These are phyloP conservation scores for Latrodectus elegans DNA, from an alignment of 2,888 invertebrate genomes.

Conservation along the genomic window DNA sequence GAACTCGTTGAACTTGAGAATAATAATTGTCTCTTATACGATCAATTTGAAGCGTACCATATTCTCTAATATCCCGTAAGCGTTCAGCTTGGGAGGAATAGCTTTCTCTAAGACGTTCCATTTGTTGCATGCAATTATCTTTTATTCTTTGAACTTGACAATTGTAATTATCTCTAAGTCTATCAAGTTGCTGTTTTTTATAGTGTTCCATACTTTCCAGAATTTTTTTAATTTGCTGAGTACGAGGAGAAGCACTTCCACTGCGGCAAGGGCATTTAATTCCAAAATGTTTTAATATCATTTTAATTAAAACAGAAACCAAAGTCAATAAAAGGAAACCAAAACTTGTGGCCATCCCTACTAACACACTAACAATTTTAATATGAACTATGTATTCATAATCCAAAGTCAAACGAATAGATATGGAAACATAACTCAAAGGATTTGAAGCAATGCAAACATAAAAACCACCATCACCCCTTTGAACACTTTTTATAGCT, in stretches of 20 bases:
- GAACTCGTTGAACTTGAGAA: slow-evolving; percentile 91
- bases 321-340: slow-evolving; percentile 87
- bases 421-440: slow-evolving; percentile 84
- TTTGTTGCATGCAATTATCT: slow-evolving; percentile 94
- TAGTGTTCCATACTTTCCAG: slow-evolving; percentile 92
- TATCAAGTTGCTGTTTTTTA: slow-evolving; percentile 90
- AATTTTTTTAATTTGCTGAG: slow-evolving; percentile 89
- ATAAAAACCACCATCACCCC: slow-evolving; percentile 77
- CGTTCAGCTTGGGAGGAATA: slow-evolving; percentile 91
- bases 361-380: slow-evolving; percentile 87
- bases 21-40: slow-evolving; percentile 92
- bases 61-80: slow-evolving; percentile 90
- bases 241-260: slow-evolving; percentile 82
- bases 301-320: slow-evolving; percentile 84
- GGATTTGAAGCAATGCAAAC: slow-evolving; percentile 90
- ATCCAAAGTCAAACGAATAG: slow-evolving; percentile 87
- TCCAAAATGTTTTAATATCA: slow-evolving; percentile 71
- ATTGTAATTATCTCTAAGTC: slow-evolving; percentile 91
- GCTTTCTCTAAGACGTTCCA: slow-evolving; percentile 94
- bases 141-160: slow-evolving; percentile 92
- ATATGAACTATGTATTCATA: slow-evolving; percentile 89
- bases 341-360: slow-evolving; percentile 86
- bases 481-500: slow-evolving; percentile 56
- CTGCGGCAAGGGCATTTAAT: slow-evolving; percentile 80
- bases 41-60: slow-evolving; percentile 87